Conservation (phyloP, 2,888 invertebrate genomes). For the Drosophila formosana region DNA sequence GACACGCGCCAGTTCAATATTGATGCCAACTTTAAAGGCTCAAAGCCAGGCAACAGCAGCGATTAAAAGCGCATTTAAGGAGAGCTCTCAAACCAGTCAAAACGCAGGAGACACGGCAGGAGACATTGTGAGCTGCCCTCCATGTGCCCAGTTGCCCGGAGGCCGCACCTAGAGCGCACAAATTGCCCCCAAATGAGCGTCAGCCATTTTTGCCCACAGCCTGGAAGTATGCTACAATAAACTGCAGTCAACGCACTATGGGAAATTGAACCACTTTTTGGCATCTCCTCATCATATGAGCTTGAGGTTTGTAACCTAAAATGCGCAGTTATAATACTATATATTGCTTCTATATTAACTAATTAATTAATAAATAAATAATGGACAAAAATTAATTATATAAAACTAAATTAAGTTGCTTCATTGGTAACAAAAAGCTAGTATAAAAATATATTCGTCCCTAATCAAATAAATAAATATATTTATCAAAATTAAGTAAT, state of each 20-base stretch:
- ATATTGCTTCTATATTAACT: too few relatives aligned
- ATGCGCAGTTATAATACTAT: too few relatives aligned
- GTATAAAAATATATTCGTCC: too few relatives aligned
- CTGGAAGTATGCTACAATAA: slow-evolving; percentile 77
- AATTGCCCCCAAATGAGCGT: slow-evolving; percentile 62
- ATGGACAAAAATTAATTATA: too few relatives aligned
- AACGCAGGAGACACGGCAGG: background rate
- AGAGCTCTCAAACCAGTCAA: background rate
- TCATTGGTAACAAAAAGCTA: too few relatives aligned
- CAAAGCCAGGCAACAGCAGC: slow-evolving; percentile 41
- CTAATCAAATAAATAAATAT: too few relatives aligned
- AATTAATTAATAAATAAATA: too few relatives aligned
- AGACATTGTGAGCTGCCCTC: slow-evolving; percentile 49
- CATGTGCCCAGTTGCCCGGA: slow-evolving; percentile 28
- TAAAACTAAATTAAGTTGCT: too few relatives aligned
- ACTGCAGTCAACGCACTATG: slow-evolving; percentile 44
- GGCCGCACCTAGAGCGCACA: slow-evolving; percentile 29
- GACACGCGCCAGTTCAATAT: slow-evolving; percentile 76
- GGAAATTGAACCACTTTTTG: too few relatives aligned
- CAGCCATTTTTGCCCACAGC: slow-evolving; percentile 35
- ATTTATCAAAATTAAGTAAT: too few relatives aligned
- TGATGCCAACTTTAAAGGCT: slow-evolving; percentile 67
- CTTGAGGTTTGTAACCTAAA: too few relatives aligned
- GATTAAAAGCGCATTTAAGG: slow-evolving; percentile 79
- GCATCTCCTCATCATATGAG: too few relatives aligned